These are phyloP conservation scores for Myotis findleyi DNA, from an alignment of 2,797 vertebrate genomes.

Conservation along the genomic window DNA sequence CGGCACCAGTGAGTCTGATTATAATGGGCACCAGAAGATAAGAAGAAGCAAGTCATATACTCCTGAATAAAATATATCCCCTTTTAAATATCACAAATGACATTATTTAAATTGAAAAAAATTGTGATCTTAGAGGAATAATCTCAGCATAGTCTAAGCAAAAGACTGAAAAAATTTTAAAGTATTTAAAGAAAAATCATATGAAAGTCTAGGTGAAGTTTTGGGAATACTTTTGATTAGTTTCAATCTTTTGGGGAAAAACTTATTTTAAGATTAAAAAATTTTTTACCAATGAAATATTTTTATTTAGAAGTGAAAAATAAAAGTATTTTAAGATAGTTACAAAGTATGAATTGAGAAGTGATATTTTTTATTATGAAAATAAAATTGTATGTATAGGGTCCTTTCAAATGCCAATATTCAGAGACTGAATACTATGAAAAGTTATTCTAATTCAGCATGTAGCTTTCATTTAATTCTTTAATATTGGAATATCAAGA, in stretches of 20 bases:
- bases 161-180: not conserved
- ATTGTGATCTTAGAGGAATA: slow-evolving; percentile 19
- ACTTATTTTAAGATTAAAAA: not conserved
- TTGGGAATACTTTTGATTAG: not conserved
- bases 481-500: not conserved
- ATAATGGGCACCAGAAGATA: slow-evolving; percentile 69
- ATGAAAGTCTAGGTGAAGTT: not conserved
- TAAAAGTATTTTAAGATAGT: slow-evolving; percentile 16
- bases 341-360: not conserved
- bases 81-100: slow-evolving; percentile 60
- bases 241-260: not conserved
- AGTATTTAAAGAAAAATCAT: slow-evolving; percentile 22
- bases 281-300: not conserved
- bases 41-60: slow-evolving; percentile 41
- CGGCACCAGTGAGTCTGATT: slow-evolving; percentile 76
- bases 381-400: not conserved
- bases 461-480: not conserved
- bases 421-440: not conserved
- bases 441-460: not conserved
- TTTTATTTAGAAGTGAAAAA: slow-evolving; percentile 2
- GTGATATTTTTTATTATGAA: not conserved
- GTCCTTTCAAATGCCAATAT: not conserved
- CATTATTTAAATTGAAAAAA: slow-evolving; percentile 66
- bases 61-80: slow-evolving; percentile 69
- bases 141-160: not conserved